phyloP scores from a whole-genome alignment of 2,888 invertebrate genomes.

The Drosophila helvetica region DNA sequence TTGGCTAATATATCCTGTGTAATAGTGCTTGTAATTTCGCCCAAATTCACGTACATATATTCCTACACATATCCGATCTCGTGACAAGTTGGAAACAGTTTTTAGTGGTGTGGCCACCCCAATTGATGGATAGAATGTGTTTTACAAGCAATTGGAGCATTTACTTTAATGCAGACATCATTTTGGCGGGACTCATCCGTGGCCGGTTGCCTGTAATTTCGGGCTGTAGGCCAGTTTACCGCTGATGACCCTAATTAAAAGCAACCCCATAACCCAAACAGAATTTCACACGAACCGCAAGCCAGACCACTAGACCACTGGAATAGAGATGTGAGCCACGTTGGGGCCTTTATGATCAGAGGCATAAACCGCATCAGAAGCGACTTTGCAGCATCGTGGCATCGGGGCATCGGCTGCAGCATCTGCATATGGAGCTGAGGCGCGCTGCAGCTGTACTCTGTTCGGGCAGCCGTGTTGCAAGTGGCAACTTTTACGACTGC shows the following conservation, averaged over 20 bases:
- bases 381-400: conserved; percentile 16
- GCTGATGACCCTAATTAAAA: conserved; percentile 52
- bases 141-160: conserved; percentile 43
- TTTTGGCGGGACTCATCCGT: conserved; percentile 33
- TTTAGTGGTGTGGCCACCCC: neutral
- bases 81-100: conserved; percentile 29
- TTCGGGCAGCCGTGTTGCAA: conserved; percentile 32
- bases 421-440: conserved; percentile 59
- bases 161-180: conserved; percentile 39
- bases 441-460: conserved; percentile 5
- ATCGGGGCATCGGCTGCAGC: conserved; percentile 13
- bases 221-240: conserved; percentile 36
- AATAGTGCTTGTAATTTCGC: conserved; percentile 32
- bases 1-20: conserved; percentile 24
- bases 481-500: conserved; percentile 58
- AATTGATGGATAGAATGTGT: conserved; percentile 21
- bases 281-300: conserved; percentile 26
- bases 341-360: conserved; percentile 41
- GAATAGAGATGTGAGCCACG: conserved; percentile 6
- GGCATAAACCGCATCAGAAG: conserved; percentile 32
- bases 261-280: conserved; percentile 47
- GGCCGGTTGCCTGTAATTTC: conserved; percentile 41
- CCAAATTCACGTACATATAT: conserved; percentile 17
- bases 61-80: conserved; percentile 20
- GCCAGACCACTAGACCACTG: neutral